phyloP scores from a whole-genome alignment of 2,888 invertebrate species.

The Sepiola atlantica region DNA sequence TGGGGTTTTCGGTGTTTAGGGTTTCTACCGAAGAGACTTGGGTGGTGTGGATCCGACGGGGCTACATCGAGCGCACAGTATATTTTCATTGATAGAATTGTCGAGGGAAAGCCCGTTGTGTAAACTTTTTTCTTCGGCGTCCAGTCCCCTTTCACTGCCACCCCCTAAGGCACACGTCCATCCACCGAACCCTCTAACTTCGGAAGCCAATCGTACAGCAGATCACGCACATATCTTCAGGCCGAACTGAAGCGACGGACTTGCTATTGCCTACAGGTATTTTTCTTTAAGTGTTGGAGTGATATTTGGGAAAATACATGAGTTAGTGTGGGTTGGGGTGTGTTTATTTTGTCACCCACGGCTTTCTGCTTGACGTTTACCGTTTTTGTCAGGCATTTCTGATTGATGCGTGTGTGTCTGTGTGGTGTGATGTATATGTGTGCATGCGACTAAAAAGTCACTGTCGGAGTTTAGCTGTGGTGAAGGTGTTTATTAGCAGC shows the following conservation, averaged over 20 bases:
- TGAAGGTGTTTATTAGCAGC: background rate
- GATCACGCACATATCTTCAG: background rate
- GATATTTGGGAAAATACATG: background rate
- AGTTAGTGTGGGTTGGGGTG: background rate
- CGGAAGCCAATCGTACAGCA: background rate
- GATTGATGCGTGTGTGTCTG: background rate
- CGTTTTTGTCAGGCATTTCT: background rate
- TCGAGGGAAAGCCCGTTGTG: background rate
- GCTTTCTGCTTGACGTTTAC: background rate
- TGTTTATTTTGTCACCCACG: conserved; percentile 32
- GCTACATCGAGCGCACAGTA: background rate
- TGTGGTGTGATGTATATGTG: background rate
- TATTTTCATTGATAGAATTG: conserved; percentile 32
- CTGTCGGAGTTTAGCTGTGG: background rate
- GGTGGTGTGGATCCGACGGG: background rate
- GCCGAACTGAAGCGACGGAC: background rate
- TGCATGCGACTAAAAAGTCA: background rate
- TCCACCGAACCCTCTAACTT: too few relatives aligned
- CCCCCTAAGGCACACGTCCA: background rate
- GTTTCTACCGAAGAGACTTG: background rate
- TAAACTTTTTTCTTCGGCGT: background rate
- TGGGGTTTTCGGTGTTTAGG: too few relatives aligned
- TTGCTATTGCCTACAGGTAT: background rate
- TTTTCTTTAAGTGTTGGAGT: background rate
- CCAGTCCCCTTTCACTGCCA: background rate